phyloP scores from a whole-genome alignment of 2,888 invertebrate genomes.

The Sialis fuliginosa region DNA sequence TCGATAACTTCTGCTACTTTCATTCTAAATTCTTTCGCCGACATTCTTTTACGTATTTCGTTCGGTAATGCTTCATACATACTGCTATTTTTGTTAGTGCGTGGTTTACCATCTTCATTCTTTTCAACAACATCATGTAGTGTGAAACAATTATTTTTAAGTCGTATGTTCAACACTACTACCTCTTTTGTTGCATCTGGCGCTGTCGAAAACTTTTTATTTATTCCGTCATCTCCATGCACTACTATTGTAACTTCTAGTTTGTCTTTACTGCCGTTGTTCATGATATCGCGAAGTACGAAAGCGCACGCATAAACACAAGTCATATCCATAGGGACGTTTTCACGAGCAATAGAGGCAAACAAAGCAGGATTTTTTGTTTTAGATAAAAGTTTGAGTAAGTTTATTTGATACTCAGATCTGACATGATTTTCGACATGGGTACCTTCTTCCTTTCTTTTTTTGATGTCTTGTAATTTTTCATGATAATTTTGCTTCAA shows the following conservation, averaged over 20 bases:
- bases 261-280: background rate
- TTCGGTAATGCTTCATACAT: slow-evolving; percentile 4
- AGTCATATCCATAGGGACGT: slow-evolving; percentile 6
- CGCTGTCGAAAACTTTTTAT: background rate
- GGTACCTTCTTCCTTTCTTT: too few relatives aligned
- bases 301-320: slow-evolving; percentile 3
- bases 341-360: slow-evolving; percentile 7
- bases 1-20: slow-evolving; percentile 4
- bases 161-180: background rate
- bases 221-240: background rate
- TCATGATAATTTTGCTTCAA: slow-evolving; percentile 5
- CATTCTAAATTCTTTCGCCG: slow-evolving; percentile 2
- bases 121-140: background rate
- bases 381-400: slow-evolving; percentile 6
- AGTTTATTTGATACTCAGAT: slow-evolving; percentile 7
- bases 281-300: slow-evolving; percentile 1
- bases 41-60: slow-evolving; percentile 3
- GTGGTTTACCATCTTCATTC: background rate
- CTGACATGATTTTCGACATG: background rate
- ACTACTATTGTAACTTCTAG: background rate
- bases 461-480: background rate
- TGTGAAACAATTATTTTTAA: slow-evolving; percentile 5
- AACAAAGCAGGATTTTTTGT: slow-evolving; percentile 7
- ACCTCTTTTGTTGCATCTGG: background rate
- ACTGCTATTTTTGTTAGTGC: slow-evolving; percentile 2